phyloP scores from a whole-genome alignment of 1,140 invertebrate genomes.

The Paralvinella palmiformis region DNA sequence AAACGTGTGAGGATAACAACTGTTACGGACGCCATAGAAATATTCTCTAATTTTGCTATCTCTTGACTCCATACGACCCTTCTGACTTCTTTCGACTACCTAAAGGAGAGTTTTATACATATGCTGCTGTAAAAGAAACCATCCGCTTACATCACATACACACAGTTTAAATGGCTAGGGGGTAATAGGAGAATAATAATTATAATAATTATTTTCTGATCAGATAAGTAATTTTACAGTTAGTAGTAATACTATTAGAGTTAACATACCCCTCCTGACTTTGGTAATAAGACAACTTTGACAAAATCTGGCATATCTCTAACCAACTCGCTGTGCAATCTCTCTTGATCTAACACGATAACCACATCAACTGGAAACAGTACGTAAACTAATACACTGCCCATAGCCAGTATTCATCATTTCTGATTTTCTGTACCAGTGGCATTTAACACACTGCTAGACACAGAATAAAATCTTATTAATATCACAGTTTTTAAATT shows the following conservation, averaged over 20 bases:
- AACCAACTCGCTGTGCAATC: constrained; percentile 88
- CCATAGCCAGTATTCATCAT: too few species aligned
- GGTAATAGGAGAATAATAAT: neutral
- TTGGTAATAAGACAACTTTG: constrained; percentile 86
- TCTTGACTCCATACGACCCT: constrained; percentile 65
- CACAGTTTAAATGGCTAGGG: neutral
- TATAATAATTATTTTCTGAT: neutral
- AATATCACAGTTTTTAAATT: too few species aligned
- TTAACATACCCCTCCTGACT: constrained; percentile 86
- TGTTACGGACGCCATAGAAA: constrained; percentile 77
- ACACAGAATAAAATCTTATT: too few species aligned
- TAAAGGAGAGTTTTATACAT: constrained; percentile 32
- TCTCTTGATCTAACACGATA: constrained; percentile 92
- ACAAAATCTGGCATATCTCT: constrained; percentile 89
- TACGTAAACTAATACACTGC: too few species aligned
- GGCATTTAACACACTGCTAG: too few species aligned
- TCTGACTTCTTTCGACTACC: constrained; percentile 77
- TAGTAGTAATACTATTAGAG: neutral
- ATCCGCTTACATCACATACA: neutral
- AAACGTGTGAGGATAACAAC: constrained; percentile 68
- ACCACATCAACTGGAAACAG: constrained; percentile 72
- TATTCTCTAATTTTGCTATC: constrained; percentile 84
- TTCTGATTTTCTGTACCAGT: too few species aligned
- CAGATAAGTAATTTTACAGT: neutral
- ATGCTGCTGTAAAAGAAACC: neutral